These are phyloP conservation scores for Taurulus bubalis DNA, from an alignment of 2,113 vertebrate genomes.

Conservation along the genomic window DNA sequence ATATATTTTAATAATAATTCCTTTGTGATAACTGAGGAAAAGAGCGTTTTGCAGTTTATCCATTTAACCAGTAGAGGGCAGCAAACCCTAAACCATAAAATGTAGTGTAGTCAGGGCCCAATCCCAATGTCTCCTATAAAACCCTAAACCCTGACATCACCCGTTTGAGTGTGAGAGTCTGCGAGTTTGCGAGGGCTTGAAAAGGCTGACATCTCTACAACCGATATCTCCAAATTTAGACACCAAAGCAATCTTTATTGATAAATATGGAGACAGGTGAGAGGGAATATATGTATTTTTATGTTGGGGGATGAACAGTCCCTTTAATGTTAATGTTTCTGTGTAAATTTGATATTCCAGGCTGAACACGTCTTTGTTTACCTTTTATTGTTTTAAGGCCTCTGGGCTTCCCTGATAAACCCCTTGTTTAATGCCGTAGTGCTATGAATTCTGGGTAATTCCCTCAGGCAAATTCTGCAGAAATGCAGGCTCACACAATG, in stretches of 20 bases:
- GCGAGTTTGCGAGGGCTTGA: no score
- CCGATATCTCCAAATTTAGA: no score
- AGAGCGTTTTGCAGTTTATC: neutral
- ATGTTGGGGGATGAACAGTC: neutral
- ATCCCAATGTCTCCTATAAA: neutral
- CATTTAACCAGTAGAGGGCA: conserved; percentile 25
- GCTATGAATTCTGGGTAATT: conserved; percentile 4
- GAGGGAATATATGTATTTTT: no score
- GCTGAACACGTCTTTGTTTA: neutral
- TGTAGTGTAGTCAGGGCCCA: neutral
- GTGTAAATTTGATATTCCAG: neutral
- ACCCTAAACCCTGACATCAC: no score
- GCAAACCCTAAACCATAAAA: conserved; percentile 16
- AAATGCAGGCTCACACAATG: neutral
- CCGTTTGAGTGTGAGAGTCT: no score
- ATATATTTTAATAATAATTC: no score
- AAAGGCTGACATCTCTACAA: no score
- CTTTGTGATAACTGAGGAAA: neutral
- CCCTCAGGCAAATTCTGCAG: neutral
- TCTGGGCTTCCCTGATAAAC: neutral
- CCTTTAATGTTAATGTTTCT: neutral
- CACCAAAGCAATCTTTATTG: no score
- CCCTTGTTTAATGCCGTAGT: neutral
- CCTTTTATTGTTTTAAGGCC: neutral
- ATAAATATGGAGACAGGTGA: no score